These are phyloP conservation scores for Amphiura filiformis DNA, from an alignment of 35 echinoderm and acorn worm genomes.

Conservation along the genomic window DNA sequence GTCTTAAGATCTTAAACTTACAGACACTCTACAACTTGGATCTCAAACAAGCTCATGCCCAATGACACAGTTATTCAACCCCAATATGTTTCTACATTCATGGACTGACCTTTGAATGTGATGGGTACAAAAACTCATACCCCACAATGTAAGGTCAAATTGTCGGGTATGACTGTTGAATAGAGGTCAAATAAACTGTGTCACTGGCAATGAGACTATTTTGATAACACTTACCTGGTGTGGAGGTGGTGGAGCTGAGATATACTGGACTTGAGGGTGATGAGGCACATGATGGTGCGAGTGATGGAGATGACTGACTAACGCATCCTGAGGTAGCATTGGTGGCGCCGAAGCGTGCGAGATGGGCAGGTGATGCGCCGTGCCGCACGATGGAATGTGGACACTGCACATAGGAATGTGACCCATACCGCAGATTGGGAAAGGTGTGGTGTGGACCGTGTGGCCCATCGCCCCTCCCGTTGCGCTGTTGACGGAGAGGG, in stretches of 20 bases:
- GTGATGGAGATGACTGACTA: constrained; percentile 55
- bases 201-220: too few species aligned
- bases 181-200: too few species aligned
- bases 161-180: too few species aligned
- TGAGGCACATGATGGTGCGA: constrained; percentile 68
- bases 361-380: constrained; percentile 61
- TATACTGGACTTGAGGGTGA: constrained; percentile 71
- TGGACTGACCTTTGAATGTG: too few species aligned
- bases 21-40: too few species aligned
- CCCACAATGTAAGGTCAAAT: too few species aligned
- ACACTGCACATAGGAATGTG: constrained; percentile 92
- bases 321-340: constrained; percentile 63
- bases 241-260: constrained; percentile 56
- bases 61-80: too few species aligned
- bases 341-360: constrained; percentile 68
- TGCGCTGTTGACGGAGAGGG: constrained; percentile 42
- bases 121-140: too few species aligned
- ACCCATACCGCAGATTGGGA: constrained; percentile 88
- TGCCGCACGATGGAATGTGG: constrained; percentile 89
- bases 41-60: too few species aligned
- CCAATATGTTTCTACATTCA: too few species aligned
- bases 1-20: too few species aligned
- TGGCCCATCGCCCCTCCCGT: constrained; percentile 10
- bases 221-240: constrained; percentile 42
- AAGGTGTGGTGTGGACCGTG: constrained; percentile 51